Conservation (phyloP, 2,888 invertebrate species). For the Nysson spinosus region DNA sequence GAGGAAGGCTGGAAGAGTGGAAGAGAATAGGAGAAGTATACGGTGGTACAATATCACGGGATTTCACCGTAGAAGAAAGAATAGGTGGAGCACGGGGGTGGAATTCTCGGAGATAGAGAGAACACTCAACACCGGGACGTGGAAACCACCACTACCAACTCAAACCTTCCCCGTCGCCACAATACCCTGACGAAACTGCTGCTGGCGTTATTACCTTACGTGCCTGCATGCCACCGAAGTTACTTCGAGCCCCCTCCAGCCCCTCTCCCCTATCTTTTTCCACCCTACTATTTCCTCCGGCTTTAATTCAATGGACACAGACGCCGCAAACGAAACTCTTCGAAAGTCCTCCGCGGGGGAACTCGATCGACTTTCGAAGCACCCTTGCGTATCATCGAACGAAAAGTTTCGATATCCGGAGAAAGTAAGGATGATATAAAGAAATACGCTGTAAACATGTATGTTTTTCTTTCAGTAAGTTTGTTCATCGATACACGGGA, state of each 20-base stretch:
- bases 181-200: slow-evolving; percentile 46
- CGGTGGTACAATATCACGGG: slow-evolving; percentile 39
- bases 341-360: slow-evolving; percentile 23
- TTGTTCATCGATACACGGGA: too few relatives aligned
- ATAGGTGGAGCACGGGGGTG: neutral
- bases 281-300: neutral
- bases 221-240: slow-evolving; percentile 42
- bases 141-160: slow-evolving; percentile 11
- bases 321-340: slow-evolving; percentile 25
- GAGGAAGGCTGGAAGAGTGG: slow-evolving; percentile 22
- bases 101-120: neutral
- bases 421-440: too few relatives aligned
- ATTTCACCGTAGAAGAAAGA: slow-evolving; percentile 17
- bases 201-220: slow-evolving; percentile 45
- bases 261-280: neutral
- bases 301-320: slow-evolving; percentile 45
- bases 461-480: too few relatives aligned
- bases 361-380: slow-evolving; percentile 28
- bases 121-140: slow-evolving; percentile 19
- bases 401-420: slow-evolving; percentile 25
- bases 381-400: slow-evolving; percentile 8
- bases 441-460: too few relatives aligned
- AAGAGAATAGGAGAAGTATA: slow-evolving; percentile 20
- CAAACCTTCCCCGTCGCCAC: slow-evolving; percentile 40
- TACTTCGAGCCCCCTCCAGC: slow-evolving; percentile 20